These are phyloP conservation scores for Leptopilina drosophilae DNA, from an alignment of 2,888 invertebrate species.

Conservation along the genomic window DNA sequence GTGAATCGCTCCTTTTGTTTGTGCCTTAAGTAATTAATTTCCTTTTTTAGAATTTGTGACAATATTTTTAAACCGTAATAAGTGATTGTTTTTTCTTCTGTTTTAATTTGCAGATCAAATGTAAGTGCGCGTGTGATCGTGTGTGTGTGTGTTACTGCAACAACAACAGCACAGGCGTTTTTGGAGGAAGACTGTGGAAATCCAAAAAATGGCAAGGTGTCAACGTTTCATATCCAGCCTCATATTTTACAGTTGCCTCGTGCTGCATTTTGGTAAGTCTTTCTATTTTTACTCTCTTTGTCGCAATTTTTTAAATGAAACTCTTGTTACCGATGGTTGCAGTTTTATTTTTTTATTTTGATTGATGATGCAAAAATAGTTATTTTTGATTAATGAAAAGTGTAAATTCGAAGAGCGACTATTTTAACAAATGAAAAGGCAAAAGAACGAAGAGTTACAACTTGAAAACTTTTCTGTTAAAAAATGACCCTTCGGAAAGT, in stretches of 20 bases:
- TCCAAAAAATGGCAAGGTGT: conserved; percentile 67
- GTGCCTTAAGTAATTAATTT: not conserved
- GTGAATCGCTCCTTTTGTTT: not conserved
- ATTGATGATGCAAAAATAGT: too few species aligned
- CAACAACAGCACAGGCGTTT: conserved; percentile 54
- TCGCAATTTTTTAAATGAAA: not conserved
- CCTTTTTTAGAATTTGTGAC: not conserved
- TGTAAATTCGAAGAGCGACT: too few species aligned
- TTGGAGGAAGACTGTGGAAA: conserved; percentile 55
- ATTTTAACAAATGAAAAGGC: too few species aligned
- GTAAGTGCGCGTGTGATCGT: conserved; percentile 68
- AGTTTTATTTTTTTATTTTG: too few species aligned
- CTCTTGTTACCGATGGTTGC: too few species aligned
- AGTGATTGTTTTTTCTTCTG: conserved; percentile 42
- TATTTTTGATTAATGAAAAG: too few species aligned
- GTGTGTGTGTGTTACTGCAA: conserved; percentile 45
- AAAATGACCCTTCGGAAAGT: too few species aligned
- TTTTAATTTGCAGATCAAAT: conserved; percentile 68
- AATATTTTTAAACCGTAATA: not conserved
- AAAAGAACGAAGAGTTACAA: too few species aligned
- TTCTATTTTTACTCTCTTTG: not conserved
- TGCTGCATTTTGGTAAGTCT: conserved; percentile 67
- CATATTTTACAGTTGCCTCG: conserved; percentile 67
- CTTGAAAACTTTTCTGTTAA: too few species aligned
- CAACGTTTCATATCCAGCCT: conserved; percentile 67